Evolutionary conservation across 2,888 invertebrate genomes (phyloP).

Genomic region (Cephalotes varians): DNA sequence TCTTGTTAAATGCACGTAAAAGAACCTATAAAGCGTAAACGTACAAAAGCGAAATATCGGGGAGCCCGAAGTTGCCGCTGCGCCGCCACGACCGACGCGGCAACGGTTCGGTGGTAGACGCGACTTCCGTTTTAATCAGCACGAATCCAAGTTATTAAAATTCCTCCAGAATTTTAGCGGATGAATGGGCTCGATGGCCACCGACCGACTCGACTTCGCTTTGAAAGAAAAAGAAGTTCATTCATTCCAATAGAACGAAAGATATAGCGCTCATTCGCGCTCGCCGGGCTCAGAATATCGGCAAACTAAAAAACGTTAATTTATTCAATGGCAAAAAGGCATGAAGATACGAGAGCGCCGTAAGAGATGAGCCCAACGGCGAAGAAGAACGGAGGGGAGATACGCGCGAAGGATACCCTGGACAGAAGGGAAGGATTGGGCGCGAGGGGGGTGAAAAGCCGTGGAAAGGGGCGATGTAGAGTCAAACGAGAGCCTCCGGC

Average conservation of each 20-base stretch:
- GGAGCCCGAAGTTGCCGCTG: slow-evolving; percentile 44
- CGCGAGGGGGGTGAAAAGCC: slow-evolving; percentile 55
- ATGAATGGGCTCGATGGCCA: slow-evolving; percentile 67
- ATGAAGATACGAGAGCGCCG: slow-evolving; percentile 73
- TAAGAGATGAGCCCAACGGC: slow-evolving; percentile 69
- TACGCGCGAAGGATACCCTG: slow-evolving; percentile 62
- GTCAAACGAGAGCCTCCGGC: slow-evolving; percentile 77
- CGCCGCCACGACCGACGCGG: slow-evolving; percentile 18
- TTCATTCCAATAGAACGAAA: slow-evolving; percentile 76
- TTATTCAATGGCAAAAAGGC: slow-evolving; percentile 82
- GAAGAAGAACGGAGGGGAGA: slow-evolving; percentile 54
- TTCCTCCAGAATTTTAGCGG: slow-evolving; percentile 73
- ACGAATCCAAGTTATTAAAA: slow-evolving; percentile 77
- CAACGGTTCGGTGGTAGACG: slow-evolving; percentile 59
- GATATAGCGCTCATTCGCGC: slow-evolving; percentile 59
- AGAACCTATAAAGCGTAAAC: slow-evolving; percentile 34
- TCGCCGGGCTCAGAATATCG: slow-evolving; percentile 75
- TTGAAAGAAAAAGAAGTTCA: slow-evolving; percentile 73
- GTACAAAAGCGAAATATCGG: slow-evolving; percentile 60
- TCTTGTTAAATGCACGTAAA: slow-evolving; percentile 41
- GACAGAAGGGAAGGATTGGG: slow-evolving; percentile 36
- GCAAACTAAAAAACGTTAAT: slow-evolving; percentile 83
- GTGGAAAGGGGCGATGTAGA: slow-evolving; percentile 65
- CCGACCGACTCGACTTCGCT: slow-evolving; percentile 52
- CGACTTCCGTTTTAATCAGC: slow-evolving; percentile 76